These are phyloP conservation scores for Malurus leucopterus DNA, from an alignment of 2,797 vertebrate genomes.

Conservation along the genomic window DNA sequence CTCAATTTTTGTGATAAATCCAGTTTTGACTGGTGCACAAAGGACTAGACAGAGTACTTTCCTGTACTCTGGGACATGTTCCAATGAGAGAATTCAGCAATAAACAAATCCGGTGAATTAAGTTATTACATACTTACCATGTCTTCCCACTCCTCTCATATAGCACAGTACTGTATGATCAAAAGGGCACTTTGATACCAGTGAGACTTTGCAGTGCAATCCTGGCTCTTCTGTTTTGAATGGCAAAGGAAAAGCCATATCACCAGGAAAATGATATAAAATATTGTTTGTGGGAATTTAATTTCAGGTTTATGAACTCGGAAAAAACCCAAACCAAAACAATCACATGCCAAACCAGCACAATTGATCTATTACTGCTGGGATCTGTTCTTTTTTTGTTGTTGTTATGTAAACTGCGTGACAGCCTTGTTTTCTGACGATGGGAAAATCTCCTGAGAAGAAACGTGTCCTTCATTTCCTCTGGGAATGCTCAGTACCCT, in stretches of 20 bases:
- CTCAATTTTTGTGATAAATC: background rate
- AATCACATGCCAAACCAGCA: background rate
- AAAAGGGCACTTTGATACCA: background rate
- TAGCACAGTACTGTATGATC: background rate
- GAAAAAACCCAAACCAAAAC: background rate
- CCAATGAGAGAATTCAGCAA: background rate
- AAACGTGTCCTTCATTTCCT: slow-evolving; percentile 58
- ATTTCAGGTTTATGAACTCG: background rate
- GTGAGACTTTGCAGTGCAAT: background rate
- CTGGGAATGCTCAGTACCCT: slow-evolving; percentile 65
- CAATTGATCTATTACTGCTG: slow-evolving; percentile 35
- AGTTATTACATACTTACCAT: background rate
- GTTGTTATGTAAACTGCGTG: background rate
- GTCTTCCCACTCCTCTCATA: background rate
- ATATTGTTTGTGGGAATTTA: background rate
- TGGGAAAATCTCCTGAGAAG: slow-evolving; percentile 69
- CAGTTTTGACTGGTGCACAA: background rate
- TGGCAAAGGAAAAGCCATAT: background rate
- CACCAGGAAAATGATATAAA: background rate
- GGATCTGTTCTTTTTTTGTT: background rate
- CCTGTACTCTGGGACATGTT: background rate
- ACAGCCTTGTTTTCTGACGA: background rate
- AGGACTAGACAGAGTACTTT: background rate
- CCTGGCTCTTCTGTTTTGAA: background rate
- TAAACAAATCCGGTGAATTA: background rate